These are phyloP conservation scores for Tauraco hartlaubi DNA, from an alignment of 2,797 vertebrate genomes.

Conservation along the genomic window DNA sequence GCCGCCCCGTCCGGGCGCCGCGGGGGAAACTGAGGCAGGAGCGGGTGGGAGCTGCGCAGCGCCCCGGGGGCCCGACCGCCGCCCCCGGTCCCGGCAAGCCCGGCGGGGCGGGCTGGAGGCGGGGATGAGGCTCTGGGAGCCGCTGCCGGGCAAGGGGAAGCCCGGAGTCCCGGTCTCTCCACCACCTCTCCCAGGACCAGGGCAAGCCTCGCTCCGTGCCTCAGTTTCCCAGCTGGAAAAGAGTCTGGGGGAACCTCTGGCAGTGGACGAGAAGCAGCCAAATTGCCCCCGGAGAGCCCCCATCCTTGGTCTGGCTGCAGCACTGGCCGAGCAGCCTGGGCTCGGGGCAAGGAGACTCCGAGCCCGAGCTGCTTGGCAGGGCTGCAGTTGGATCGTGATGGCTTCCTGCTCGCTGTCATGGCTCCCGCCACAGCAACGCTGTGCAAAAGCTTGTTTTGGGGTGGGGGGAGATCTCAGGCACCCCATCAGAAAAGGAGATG, in stretches of 20 bases:
- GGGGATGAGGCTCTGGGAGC: background rate
- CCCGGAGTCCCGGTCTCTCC: background rate
- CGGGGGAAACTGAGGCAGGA: slow-evolving; percentile 51
- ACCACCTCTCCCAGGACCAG: background rate
- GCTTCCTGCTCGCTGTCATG: background rate
- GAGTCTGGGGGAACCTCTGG: background rate
- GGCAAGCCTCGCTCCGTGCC: background rate
- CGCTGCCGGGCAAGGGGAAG: background rate
- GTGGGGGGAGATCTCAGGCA: background rate
- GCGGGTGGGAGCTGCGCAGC: background rate
- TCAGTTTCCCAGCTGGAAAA: background rate
- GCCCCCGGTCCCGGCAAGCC: background rate
- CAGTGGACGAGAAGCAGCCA: background rate
- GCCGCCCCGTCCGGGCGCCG: background rate
- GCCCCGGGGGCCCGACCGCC: background rate
- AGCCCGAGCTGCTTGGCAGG: background rate
- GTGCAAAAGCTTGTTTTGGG: too few species aligned
- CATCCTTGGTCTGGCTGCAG: rapidly evolving
- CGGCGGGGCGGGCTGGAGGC: slow-evolving; percentile 21
- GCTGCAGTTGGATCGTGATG: background rate
- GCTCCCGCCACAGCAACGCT: too few species aligned
- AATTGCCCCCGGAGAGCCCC: too few species aligned
- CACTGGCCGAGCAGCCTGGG: background rate
- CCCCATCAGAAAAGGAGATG: background rate
- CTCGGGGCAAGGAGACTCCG: too few species aligned